Conservation (phyloP, 2,797 vertebrate species). For the Rhincodon typus region DNA sequence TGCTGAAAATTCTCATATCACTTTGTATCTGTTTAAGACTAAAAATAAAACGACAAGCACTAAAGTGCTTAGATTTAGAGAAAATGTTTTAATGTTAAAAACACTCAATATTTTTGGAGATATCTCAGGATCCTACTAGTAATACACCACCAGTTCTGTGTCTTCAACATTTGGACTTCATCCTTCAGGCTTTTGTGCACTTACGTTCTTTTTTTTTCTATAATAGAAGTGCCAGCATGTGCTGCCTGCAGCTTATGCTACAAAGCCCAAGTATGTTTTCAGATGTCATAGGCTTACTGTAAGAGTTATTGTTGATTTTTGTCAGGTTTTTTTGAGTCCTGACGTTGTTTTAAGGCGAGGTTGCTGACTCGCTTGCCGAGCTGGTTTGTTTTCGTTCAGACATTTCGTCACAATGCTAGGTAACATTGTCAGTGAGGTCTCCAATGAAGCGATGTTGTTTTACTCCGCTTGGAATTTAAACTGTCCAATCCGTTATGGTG, state of each 20-base stretch:
- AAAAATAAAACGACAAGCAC: not conserved
- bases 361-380: too few relatives aligned
- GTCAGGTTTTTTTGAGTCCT: not conserved
- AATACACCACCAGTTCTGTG: not conserved
- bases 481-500: too few relatives aligned
- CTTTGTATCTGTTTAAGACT: not conserved
- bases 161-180: not conserved
- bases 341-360: not conserved
- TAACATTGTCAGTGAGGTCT: too few relatives aligned
- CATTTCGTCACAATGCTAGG: too few relatives aligned
- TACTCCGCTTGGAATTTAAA: too few relatives aligned
- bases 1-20: not conserved
- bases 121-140: not conserved
- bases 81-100: not conserved
- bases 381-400: too few relatives aligned
- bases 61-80: not conserved
- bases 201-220: not conserved
- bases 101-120: not conserved
- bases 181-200: not conserved
- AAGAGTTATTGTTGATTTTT: not conserved
- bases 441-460: too few relatives aligned
- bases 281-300: not conserved
- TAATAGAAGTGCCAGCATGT: not conserved
- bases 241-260: not conserved
- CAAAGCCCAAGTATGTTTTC: not conserved